Evolutionary conservation across 2,888 invertebrate species (phyloP).

Genomic region (Smittia aterrima): DNA sequence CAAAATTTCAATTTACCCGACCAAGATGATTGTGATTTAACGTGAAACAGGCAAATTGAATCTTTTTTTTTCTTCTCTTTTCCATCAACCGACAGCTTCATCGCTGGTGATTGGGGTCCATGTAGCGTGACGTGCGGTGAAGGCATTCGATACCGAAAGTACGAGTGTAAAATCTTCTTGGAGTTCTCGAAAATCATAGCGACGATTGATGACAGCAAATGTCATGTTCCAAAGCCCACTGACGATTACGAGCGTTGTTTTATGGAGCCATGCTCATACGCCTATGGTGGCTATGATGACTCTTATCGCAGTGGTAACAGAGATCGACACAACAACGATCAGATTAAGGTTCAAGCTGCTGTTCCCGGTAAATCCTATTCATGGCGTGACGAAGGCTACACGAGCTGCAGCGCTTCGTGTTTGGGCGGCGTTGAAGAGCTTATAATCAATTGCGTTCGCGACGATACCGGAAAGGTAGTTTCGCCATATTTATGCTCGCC

Average conservation of each 20-base stretch:
- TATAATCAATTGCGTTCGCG: conserved; percentile 83
- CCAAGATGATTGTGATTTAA: background rate
- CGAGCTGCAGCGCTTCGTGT: conserved; percentile 92
- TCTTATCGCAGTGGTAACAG: conserved; percentile 48
- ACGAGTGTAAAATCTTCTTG: conserved; percentile 92
- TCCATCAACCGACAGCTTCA: conserved; percentile 69
- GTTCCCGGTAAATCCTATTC: conserved; percentile 78
- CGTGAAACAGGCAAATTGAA: conserved; percentile 4
- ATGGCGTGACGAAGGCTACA: conserved; percentile 87
- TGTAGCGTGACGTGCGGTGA: conserved; percentile 92
- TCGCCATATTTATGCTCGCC: conserved; percentile 84
- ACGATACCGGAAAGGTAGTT: conserved; percentile 81
- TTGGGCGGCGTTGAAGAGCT: conserved; percentile 85
- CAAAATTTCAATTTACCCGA: background rate
- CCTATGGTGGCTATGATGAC: conserved; percentile 58
- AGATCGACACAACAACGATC: conserved; percentile 48
- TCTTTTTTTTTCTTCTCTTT: conserved; percentile 15
- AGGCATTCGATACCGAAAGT: conserved; percentile 79
- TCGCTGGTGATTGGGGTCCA: conserved; percentile 88
- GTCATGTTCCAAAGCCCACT: conserved; percentile 79
- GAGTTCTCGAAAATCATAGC: conserved; percentile 88
- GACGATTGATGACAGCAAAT: conserved; percentile 82
- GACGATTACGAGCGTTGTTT: conserved; percentile 80
- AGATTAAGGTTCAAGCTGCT: conserved; percentile 67
- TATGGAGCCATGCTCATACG: conserved; percentile 72